Evolutionary conservation across 2,888 invertebrate genomes (phyloP).

Genomic region (Hipparchia sbordonii): DNA sequence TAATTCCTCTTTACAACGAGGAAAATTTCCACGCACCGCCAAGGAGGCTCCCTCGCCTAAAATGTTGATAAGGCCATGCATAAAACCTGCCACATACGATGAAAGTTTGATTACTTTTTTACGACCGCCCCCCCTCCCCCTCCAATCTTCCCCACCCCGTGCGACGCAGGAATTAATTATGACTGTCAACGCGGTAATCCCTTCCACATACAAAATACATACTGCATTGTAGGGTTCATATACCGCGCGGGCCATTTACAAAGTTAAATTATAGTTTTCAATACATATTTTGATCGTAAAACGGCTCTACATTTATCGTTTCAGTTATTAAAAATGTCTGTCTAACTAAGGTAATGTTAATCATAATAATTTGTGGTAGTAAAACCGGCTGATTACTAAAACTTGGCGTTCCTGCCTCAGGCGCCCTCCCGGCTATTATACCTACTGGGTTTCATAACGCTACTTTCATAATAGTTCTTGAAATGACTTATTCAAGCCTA

Average conservation of each 20-base stretch:
- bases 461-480: slow-evolving; percentile 36
- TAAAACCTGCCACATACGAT: slow-evolving; percentile 40
- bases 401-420: slow-evolving; percentile 8
- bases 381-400: slow-evolving; percentile 12
- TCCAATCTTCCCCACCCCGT: slow-evolving; percentile 10
- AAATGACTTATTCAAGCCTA: slow-evolving; percentile 31
- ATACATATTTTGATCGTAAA: too few relatives aligned
- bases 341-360: slow-evolving; percentile 17
- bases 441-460: slow-evolving; percentile 23
- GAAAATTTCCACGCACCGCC: slow-evolving; percentile 17
- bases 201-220: slow-evolving; percentile 14
- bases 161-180: slow-evolving; percentile 45
- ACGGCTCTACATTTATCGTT: too few relatives aligned
- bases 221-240: background rate
- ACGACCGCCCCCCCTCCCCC: slow-evolving; percentile 38
- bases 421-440: slow-evolving; percentile 5
- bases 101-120: slow-evolving; percentile 55
- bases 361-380: slow-evolving; percentile 33
- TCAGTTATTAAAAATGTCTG: background rate
- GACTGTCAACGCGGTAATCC: slow-evolving; percentile 39
- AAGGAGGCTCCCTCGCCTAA: slow-evolving; percentile 20
- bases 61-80: slow-evolving; percentile 38
- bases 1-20: slow-evolving; percentile 16
- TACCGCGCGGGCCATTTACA: too few relatives aligned
- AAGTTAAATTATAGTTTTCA: too few relatives aligned